These are phyloP conservation scores for Saccostrea glomerata DNA, from an alignment of 1,140 invertebrate species.

Conservation along the genomic window DNA sequence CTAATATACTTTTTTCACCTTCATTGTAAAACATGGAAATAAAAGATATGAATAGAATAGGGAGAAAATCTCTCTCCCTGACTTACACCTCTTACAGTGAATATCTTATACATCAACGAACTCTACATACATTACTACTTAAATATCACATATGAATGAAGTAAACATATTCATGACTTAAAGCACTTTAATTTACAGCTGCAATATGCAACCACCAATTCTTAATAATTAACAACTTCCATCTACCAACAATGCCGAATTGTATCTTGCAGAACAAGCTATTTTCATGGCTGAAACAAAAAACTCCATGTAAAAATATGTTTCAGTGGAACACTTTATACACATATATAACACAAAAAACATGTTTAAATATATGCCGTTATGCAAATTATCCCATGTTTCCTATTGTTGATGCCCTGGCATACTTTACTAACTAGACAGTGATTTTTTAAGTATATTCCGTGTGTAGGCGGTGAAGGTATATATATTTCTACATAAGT, in stretches of 20 bases:
- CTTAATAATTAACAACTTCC: not conserved
- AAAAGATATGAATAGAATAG: not conserved
- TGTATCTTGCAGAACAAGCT: not conserved
- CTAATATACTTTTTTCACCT: not conserved
- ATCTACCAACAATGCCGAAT: not conserved
- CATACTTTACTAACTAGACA: not conserved
- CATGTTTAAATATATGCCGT: not conserved
- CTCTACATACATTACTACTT: constrained; percentile 3
- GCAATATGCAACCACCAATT: constrained; percentile 4
- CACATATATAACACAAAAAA: not conserved
- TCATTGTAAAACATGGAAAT: not conserved
- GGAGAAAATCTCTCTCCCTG: not conserved
- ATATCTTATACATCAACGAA: not conserved
- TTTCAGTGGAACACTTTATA: not conserved
- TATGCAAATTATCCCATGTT: no score
- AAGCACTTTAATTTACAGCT: constrained; percentile 7
- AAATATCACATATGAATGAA: constrained; percentile 13
- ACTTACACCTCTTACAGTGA: not conserved
- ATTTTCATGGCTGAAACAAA: not conserved
- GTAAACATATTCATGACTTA: not conserved
- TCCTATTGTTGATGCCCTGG: no score
- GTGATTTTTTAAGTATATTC: not conserved
- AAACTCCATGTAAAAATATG: not conserved
- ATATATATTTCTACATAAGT: no score
- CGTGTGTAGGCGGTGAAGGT: no score